Conservation (phyloP, 2,113 vertebrate genomes). For the Elanus axillaris region DNA sequence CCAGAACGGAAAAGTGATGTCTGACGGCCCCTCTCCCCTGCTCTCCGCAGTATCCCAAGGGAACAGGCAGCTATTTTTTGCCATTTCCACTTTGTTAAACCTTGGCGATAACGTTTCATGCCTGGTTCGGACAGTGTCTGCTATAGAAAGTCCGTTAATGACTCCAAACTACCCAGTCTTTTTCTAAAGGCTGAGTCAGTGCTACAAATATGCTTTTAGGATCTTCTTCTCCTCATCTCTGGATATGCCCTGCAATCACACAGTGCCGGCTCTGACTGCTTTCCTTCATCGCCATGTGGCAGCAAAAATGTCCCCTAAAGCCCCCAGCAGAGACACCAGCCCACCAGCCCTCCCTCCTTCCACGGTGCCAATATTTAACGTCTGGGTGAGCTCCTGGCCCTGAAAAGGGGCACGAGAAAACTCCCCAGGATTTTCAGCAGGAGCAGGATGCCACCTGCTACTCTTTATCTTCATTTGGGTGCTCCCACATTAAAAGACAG, state of each 20-base stretch:
- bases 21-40: not conserved
- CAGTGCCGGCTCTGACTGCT: not conserved
- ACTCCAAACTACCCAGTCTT: not conserved
- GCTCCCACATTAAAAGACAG: not conserved
- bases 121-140: not conserved
- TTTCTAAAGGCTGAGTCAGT: not conserved
- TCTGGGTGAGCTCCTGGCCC: not conserved
- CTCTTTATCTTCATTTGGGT: not conserved
- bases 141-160: not conserved
- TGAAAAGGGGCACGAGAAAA: not conserved
- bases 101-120: not conserved
- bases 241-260: not conserved
- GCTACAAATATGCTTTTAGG: not conserved
- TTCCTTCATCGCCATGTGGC: fast-evolving
- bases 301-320: not conserved
- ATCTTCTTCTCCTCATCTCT: not conserved
- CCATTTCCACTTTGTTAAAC: not conserved
- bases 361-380: fast-evolving
- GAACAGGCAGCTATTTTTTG: not conserved
- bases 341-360: not conserved
- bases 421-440: not conserved
- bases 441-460: conserved; percentile 27
- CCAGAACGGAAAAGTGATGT: not conserved
- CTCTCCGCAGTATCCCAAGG: not conserved
- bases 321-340: not conserved